Conservation (phyloP, 92 coral and sea anemone genomes). For the Epizoanthus rinbou region DNA sequence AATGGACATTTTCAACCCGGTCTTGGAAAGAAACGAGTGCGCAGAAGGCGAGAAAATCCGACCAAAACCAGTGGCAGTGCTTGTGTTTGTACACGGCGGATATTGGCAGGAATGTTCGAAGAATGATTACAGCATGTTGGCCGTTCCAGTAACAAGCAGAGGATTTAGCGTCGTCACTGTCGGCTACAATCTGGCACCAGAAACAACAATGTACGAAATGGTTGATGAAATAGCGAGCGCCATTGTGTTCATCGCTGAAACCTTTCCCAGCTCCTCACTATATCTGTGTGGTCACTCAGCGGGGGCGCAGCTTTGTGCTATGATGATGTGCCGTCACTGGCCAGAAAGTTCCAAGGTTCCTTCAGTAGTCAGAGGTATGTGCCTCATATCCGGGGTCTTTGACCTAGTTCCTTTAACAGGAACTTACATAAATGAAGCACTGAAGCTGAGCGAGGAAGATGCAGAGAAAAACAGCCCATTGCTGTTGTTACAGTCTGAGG, state of each 20-base stretch:
- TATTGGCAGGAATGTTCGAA: conserved; percentile 77
- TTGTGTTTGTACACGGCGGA: conserved; percentile 80
- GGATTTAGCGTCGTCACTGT: conserved; percentile 53
- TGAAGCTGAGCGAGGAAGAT: conserved; percentile 66
- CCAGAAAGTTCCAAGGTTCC: conserved; percentile 38
- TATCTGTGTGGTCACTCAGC: conserved; percentile 83
- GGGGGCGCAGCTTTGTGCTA: conserved; percentile 88
- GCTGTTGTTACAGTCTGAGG: conserved; percentile 25
- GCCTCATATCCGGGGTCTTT: conserved; percentile 68
- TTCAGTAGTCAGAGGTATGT: conserved; percentile 59
- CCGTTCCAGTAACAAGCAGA: conserved; percentile 47
- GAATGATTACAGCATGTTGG: conserved; percentile 47
- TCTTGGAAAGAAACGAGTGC: background rate
- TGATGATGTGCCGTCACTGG: conserved; percentile 71
- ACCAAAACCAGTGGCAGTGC: conserved; percentile 57
- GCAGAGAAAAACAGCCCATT: conserved; percentile 80
- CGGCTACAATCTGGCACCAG: conserved; percentile 80
- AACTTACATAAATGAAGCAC: conserved; percentile 61
- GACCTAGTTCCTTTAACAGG: conserved; percentile 59
- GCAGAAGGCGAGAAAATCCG: background rate
- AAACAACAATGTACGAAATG: conserved; percentile 64
- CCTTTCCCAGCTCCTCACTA: conserved; percentile 64
- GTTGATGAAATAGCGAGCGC: conserved; percentile 56
- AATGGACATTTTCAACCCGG: conserved; percentile 58
- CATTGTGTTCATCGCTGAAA: conserved; percentile 49